A percentile compares a stretch with the other conserved stretches of the same genome.
phyloP scores from a whole-genome alignment of 2,113 vertebrate species.

The Neofelis nebulosa region DNA sequence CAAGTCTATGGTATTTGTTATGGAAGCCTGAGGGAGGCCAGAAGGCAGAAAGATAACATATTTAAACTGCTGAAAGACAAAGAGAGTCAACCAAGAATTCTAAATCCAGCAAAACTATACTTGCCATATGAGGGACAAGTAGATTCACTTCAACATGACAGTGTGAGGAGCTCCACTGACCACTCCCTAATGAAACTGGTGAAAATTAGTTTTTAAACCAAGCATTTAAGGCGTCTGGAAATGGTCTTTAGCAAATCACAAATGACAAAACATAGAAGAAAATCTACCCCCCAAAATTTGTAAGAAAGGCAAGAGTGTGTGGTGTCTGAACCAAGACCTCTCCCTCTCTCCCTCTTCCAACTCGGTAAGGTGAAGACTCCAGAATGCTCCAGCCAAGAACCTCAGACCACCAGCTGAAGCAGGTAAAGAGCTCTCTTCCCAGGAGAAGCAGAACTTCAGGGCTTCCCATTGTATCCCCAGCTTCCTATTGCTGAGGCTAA shows the following conservation, averaged over 20 bases:
- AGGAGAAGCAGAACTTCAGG: not conserved
- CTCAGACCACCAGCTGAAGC: not conserved
- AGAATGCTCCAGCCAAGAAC: not conserved
- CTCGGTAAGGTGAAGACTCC: not conserved
- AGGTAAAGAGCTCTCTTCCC: not conserved
- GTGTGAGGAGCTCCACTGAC: not conserved
- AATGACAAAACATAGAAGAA: not conserved
- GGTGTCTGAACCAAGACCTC: not conserved
- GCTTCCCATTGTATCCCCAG: not conserved
- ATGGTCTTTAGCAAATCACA: not conserved
- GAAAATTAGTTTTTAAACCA: not conserved
- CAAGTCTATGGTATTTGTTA: not conserved
- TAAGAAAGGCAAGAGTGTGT: not conserved
- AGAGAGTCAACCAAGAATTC: not conserved
- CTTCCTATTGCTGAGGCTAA: not conserved
- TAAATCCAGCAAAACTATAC: not conserved
- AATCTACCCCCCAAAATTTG: not conserved
- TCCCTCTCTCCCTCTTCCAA: not conserved
- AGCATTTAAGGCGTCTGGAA: not conserved
- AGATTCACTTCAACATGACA: not conserved
- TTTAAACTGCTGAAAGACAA: not conserved
- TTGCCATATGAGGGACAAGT: not conserved
- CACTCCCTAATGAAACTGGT: not conserved
- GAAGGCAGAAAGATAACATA: not conserved
- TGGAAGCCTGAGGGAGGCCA: not conserved